Percentiles rank a stretch among this genome's conserved stretches.
These are phyloP conservation scores for Arvicanthis niloticus DNA, from an alignment of 2,113 vertebrate genomes.

Conservation along the genomic window DNA sequence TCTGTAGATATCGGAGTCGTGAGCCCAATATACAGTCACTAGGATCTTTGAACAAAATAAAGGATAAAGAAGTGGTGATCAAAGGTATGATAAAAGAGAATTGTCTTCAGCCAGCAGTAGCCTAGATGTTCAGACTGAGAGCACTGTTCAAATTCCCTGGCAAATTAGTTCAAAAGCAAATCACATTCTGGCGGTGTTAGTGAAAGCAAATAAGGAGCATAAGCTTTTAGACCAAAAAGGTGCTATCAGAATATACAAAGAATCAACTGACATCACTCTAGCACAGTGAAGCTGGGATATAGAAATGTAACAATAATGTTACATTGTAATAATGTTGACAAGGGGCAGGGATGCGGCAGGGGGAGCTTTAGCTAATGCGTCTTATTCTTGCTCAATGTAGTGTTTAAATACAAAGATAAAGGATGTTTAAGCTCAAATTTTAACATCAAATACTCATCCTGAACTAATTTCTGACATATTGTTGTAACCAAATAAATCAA, in stretches of 20 bases:
- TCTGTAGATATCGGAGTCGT: neutral
- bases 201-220: slow-evolving; percentile 3
- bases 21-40: neutral
- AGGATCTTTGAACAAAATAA: neutral
- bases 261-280: neutral
- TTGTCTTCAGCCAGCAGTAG: neutral
- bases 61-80: neutral
- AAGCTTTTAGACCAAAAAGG: neutral
- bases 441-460: neutral
- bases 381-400: neutral
- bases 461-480: slow-evolving; percentile 40
- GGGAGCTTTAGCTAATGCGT: neutral
- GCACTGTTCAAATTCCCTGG: neutral
- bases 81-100: neutral
- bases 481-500: slow-evolving; percentile 1
- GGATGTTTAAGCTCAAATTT: slow-evolving; percentile 4
- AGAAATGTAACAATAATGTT: neutral
- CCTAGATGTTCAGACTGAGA: slow-evolving; percentile 18
- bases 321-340: neutral
- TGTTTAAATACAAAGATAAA: neutral
- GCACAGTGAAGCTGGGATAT: neutral
- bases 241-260: slow-evolving; percentile 5
- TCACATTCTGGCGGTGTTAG: neutral
- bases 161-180: neutral
- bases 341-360: neutral